These are phyloP conservation scores for Enteromius paludinosus DNA, from an alignment of 2,797 vertebrate genomes.

Conservation along the genomic window DNA sequence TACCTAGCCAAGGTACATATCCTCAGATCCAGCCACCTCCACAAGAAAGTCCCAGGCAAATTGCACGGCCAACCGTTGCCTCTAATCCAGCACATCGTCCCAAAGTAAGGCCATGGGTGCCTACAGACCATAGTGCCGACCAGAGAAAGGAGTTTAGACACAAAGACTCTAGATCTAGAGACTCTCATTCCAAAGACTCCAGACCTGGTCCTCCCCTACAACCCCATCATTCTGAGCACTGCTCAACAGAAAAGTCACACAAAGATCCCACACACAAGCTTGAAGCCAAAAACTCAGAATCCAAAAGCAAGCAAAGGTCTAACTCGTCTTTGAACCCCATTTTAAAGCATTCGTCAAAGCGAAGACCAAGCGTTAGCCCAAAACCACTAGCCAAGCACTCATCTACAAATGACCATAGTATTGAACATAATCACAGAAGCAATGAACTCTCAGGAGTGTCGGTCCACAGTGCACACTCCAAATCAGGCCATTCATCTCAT, in stretches of 20 bases:
- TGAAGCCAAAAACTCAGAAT: conserved; percentile 49
- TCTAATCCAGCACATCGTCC: conserved; percentile 63
- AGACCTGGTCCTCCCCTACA: conserved; percentile 50
- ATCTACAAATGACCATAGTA: conserved; percentile 52
- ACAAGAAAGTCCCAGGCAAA: conserved; percentile 56
- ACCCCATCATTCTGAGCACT: conserved; percentile 51
- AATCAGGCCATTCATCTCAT: conserved; percentile 61
- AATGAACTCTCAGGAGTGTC: conserved; percentile 60
- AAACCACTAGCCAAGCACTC: conserved; percentile 57
- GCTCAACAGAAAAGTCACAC: conserved; percentile 57
- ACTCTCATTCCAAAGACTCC: conserved; percentile 56
- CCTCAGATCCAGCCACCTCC: conserved; percentile 44
- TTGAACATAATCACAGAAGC: conserved; percentile 59
- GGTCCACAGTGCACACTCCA: conserved; percentile 55
- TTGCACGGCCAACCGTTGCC: conserved; percentile 53
- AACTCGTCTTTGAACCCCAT: conserved; percentile 54
- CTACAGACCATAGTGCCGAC: conserved; percentile 56
- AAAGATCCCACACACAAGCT: conserved; percentile 51
- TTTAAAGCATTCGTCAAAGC: conserved; percentile 33
- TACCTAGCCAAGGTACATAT: conserved; percentile 42
- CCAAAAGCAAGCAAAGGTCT: conserved; percentile 55
- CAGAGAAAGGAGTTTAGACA: conserved; percentile 50
- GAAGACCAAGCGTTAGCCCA: conserved; percentile 40
- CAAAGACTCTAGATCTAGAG: conserved; percentile 53
- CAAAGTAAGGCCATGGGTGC: conserved; percentile 68